Conservation (phyloP, 1,140 invertebrate species). For the Mactra quadrangularis region DNA sequence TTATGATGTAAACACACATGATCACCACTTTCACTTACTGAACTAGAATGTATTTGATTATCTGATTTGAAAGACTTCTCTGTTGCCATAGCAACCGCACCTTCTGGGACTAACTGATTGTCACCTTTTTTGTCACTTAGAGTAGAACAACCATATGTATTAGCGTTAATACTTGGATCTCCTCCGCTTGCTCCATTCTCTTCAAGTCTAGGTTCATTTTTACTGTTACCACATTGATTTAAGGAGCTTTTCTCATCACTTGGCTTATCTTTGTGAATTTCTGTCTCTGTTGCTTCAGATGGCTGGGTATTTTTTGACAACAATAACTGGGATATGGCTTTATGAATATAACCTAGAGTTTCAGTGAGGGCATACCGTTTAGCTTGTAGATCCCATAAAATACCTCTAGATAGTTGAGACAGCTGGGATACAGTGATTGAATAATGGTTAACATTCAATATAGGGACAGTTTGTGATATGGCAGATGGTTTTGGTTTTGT, state of each 20-base stretch:
- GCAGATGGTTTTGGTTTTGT: not conserved
- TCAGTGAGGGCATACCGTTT: slow-evolving; percentile 78
- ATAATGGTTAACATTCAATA: slow-evolving; percentile 53
- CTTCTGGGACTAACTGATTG: slow-evolving; percentile 43
- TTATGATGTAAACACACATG: slow-evolving; percentile 42
- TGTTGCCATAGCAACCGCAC: slow-evolving; percentile 53
- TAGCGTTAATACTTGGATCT: not conserved
- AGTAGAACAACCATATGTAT: slow-evolving; percentile 14
- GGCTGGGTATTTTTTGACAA: slow-evolving; percentile 69
- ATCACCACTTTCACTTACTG: slow-evolving; percentile 3
- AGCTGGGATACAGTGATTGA: slow-evolving; percentile 65
- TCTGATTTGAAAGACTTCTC: slow-evolving; percentile 23
- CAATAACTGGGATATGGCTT: slow-evolving; percentile 78
- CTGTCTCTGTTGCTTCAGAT: not conserved
- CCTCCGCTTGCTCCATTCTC: slow-evolving; percentile 20
- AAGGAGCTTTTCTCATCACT: slow-evolving; percentile 8
- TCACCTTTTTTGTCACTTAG: not conserved
- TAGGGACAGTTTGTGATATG: slow-evolving; percentile 5
- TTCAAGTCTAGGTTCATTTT: not conserved
- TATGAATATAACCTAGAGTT: slow-evolving; percentile 79
- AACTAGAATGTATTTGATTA: slow-evolving; percentile 3
- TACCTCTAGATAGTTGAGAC: slow-evolving; percentile 71
- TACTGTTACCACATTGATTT: not conserved
- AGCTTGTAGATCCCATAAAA: slow-evolving; percentile 79
- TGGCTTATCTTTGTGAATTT: not conserved